phyloP scores from a whole-genome alignment of 1,140 invertebrate species.

The Tetraneura akinire region DNA sequence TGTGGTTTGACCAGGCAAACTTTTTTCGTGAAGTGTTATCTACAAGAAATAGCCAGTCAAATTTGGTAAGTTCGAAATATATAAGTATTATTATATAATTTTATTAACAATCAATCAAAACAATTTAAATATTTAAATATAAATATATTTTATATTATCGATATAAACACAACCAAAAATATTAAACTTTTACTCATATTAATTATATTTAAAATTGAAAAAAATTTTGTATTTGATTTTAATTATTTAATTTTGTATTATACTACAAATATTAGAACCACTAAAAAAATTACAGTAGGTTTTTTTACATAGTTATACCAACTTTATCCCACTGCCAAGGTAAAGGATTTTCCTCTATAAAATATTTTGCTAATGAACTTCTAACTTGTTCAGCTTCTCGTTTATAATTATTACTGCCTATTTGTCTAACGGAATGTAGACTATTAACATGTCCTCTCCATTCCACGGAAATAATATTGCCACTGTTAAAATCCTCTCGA shows the following conservation, averaged over 20 bases:
- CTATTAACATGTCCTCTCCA: background rate
- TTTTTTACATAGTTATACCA: conserved; percentile 17
- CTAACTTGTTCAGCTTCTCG: background rate
- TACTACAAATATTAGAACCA: too few species aligned
- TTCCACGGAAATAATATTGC: background rate
- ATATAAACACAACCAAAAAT: too few species aligned
- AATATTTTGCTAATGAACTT: background rate
- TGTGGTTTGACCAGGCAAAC: background rate
- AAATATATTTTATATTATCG: too few species aligned
- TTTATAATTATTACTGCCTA: background rate
- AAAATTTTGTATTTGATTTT: too few species aligned
- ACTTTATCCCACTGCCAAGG: background rate
- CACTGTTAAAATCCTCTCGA: background rate
- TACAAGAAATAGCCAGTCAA: conserved; percentile 16
- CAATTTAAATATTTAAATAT: too few species aligned
- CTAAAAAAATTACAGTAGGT: too few species aligned
- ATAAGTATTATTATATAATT: conserved; percentile 1
- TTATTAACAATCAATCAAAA: too few species aligned
- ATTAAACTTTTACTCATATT: too few species aligned
- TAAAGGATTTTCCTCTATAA: conserved; percentile 10
- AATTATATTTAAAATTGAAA: too few species aligned
- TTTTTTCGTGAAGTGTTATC: conserved; percentile 22
- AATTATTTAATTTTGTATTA: too few species aligned
- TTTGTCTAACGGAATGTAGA: background rate
- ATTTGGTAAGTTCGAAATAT: conserved; percentile 7